These are phyloP conservation scores for Cyanistes caeruleus DNA, from an alignment of 2,113 vertebrate species.

Conservation along the genomic window DNA sequence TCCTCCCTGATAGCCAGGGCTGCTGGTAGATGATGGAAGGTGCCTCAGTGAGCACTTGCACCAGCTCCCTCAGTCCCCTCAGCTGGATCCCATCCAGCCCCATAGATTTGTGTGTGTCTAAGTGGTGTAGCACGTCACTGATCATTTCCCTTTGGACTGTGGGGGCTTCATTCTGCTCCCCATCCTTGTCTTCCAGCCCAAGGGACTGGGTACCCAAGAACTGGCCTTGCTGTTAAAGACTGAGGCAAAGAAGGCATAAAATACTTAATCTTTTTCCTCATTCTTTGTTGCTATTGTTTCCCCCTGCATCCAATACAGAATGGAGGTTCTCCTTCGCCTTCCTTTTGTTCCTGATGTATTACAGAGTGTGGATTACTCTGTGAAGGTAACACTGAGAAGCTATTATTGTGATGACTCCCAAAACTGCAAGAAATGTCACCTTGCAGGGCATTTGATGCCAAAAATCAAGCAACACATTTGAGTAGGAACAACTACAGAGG, in stretches of 20 bases:
- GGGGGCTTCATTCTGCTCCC: neutral
- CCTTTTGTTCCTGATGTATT: neutral
- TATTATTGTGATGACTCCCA: neutral
- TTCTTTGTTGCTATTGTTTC: neutral
- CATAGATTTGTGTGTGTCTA: accelerated
- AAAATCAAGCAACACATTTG: neutral
- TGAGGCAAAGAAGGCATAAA: neutral
- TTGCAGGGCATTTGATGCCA: neutral
- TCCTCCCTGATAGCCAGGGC: neutral
- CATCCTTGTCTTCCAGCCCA: neutral
- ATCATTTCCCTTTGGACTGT: neutral
- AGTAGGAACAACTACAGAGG: neutral
- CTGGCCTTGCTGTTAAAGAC: neutral
- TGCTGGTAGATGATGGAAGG: neutral
- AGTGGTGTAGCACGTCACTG: neutral
- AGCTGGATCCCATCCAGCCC: neutral
- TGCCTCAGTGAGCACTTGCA: neutral
- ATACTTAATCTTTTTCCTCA: neutral
- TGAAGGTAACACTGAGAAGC: neutral
- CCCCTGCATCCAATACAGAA: neutral
- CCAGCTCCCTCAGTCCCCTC: neutral
- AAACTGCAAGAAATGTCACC: neutral
- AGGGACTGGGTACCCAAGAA: neutral
- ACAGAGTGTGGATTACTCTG: neutral
- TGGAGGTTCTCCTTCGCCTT: neutral